Evolutionary conservation across 2,888 invertebrate species (phyloP).

Genomic region (Drepana falcataria): DNA sequence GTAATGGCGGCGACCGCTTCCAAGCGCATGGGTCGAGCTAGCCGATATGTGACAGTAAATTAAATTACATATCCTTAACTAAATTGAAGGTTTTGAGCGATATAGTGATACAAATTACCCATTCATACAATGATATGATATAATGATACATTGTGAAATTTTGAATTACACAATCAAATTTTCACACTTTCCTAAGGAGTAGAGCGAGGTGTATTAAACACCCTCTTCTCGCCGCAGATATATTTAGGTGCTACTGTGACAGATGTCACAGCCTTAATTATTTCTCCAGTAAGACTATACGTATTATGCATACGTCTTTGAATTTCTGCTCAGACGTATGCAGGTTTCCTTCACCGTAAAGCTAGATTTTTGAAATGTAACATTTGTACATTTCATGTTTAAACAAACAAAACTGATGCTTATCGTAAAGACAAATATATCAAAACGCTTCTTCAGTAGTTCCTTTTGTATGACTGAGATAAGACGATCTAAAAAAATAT

Average conservation of each 20-base stretch:
- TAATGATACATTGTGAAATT: background rate
- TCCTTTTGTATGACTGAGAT: constrained; percentile 48
- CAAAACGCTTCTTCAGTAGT: constrained; percentile 66
- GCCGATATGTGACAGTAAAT: constrained; percentile 52
- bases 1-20: constrained; percentile 66
- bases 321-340: no score
- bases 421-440: constrained; percentile 56
- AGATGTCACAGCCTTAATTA: no score
- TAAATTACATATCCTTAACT: constrained; percentile 46
- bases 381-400: no score
- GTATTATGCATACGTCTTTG: no score
- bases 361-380: no score
- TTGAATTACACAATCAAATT: no score
- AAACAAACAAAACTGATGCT: constrained; percentile 15
- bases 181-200: no score
- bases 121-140: constrained; percentile 3
- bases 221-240: no score
- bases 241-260: no score
- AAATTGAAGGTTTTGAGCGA: constrained; percentile 31
- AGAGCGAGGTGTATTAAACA: no score
- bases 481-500: constrained; percentile 45
- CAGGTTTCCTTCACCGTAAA: no score
- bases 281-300: no score
- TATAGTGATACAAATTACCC: constrained; percentile 42
- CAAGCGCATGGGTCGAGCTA: constrained; percentile 39